Evolutionary conservation across 2,888 invertebrate species (phyloP).

Genomic region (Ashinkailepas kermadecensis): DNA sequence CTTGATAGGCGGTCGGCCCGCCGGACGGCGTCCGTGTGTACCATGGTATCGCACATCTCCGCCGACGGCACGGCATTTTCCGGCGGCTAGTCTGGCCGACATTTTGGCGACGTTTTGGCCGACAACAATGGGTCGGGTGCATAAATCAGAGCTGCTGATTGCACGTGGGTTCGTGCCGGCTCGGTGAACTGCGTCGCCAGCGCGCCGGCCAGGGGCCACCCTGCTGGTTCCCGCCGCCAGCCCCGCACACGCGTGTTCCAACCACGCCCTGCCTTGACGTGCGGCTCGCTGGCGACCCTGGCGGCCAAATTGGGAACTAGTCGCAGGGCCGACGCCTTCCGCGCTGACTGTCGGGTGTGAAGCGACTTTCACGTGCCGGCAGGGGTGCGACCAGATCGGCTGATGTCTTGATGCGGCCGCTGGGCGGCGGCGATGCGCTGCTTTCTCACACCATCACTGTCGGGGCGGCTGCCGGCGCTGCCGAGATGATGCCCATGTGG

Average conservation of each 20-base stretch:
- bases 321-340: neutral
- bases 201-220: neutral
- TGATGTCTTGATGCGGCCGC: conserved; percentile 8
- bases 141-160: no score
- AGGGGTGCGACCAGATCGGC: neutral
- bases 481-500: neutral
- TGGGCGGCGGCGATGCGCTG: neutral
- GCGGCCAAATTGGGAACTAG: neutral
- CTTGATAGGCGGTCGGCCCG: no score
- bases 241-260: neutral
- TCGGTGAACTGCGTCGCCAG: no score
- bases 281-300: neutral
- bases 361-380: neutral
- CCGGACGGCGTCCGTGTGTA: no score
- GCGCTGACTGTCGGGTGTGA: neutral
- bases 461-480: no score
- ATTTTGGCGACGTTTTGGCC: no score
- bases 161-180: no score
- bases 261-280: neutral
- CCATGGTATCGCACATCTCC: no score
- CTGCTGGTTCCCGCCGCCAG: neutral
- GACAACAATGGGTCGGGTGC: no score
- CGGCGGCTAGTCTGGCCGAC: no score
- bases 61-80: no score
- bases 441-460: neutral